Conservation (phyloP, 2,888 invertebrate genomes). For the Ochlodes sylvanus region DNA sequence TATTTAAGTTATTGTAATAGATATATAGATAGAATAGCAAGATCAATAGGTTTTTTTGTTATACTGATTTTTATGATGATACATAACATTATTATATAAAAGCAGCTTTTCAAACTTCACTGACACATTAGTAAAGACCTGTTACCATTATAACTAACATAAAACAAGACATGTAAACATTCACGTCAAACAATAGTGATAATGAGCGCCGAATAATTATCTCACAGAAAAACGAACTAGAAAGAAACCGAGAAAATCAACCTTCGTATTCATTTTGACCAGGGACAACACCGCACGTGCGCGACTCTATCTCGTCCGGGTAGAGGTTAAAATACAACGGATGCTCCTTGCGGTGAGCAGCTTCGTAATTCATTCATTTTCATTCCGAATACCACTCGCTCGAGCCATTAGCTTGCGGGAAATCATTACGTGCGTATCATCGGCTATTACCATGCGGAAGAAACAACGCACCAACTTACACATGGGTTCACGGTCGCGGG, state of each 20-base stretch:
- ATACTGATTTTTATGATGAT: constrained; percentile 55
- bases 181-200: constrained; percentile 43
- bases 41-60: constrained; percentile 40
- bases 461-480: constrained; percentile 79
- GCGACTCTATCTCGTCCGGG: constrained; percentile 62
- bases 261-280: constrained; percentile 59
- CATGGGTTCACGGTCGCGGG: constrained; percentile 78
- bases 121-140: constrained; percentile 64
- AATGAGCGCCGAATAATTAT: constrained; percentile 49
- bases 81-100: background rate
- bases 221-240: constrained; percentile 45
- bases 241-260: constrained; percentile 54
- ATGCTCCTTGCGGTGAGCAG: constrained; percentile 52
- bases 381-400: constrained; percentile 63
- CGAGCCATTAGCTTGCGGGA: constrained; percentile 62
- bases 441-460: constrained; percentile 65
- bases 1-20: no score
- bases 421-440: constrained; percentile 61
- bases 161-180: constrained; percentile 42
- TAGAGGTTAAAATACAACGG: constrained; percentile 74
- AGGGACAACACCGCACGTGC: constrained; percentile 73
- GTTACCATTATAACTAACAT: constrained; percentile 63
- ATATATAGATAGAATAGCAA: constrained; percentile 1
- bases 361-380: constrained; percentile 73
- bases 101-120: constrained; percentile 56